Conservation (phyloP, 2,797 vertebrate species). For the Alauda arvensis region DNA sequence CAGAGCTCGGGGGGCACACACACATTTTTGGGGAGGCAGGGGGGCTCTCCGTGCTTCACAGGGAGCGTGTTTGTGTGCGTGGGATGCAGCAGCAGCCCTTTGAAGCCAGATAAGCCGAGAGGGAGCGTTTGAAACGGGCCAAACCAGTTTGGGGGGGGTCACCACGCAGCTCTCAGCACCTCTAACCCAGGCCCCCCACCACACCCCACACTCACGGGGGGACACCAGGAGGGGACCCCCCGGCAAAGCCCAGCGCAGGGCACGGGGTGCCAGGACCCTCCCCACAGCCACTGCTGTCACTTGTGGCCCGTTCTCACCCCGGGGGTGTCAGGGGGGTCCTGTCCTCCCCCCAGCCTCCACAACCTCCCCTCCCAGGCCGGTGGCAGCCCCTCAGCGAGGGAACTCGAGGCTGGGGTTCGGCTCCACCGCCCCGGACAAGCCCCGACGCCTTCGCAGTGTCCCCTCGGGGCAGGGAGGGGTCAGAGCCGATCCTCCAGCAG, state of each 20-base stretch:
- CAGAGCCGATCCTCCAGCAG: not conserved
- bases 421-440: not conserved
- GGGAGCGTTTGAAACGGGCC: conserved; percentile 23
- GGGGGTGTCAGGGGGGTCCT: not conserved
- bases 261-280: not conserved
- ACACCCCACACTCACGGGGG: fast-evolving
- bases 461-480: not conserved
- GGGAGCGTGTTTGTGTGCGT: conserved; percentile 11
- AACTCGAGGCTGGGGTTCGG: fast-evolving
- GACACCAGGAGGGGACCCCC: not conserved
- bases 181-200: not conserved
- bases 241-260: fast-evolving
- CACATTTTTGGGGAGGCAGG: not conserved
- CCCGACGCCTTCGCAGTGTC: fast-evolving
- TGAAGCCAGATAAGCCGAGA: conserved; percentile 50
- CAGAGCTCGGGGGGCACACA: not conserved
- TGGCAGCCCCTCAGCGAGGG: fast-evolving
- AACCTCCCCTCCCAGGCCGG: fast-evolving
- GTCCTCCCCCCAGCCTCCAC: not conserved
- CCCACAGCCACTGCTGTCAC: fast-evolving
- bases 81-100: conserved; percentile 40
- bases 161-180: not conserved
- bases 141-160: conserved; percentile 40
- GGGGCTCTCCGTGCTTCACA: not conserved
- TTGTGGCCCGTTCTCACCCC: fast-evolving